These are phyloP conservation scores for Myoxocephalus aenaeus DNA, from an alignment of 2,797 vertebrate species.

Conservation along the genomic window DNA sequence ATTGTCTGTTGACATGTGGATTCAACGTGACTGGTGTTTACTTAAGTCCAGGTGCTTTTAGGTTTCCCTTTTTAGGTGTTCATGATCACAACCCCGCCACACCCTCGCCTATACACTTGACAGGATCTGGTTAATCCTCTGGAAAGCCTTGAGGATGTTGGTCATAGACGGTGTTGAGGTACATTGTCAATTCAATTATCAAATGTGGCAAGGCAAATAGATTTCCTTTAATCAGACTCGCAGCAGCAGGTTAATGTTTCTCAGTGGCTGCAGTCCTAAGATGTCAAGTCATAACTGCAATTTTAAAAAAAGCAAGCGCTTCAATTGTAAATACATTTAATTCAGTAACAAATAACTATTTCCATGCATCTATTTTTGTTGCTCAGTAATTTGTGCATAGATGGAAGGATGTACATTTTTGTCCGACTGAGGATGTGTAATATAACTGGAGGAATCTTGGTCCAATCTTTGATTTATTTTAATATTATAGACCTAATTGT, in stretches of 20 bases:
- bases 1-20: constrained; percentile 47
- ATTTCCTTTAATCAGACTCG: not conserved
- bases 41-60: constrained; percentile 52
- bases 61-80: constrained; percentile 28
- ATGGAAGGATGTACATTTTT: not conserved
- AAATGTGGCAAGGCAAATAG: constrained; percentile 10
- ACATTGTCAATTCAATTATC: not conserved
- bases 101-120: constrained; percentile 50
- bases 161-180: constrained; percentile 15
- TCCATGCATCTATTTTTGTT: not conserved
- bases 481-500: not conserved
- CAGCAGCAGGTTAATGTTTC: not conserved
- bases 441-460: too few relatives aligned
- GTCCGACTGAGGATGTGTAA: not conserved
- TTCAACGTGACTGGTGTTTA: constrained; percentile 36
- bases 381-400: not conserved
- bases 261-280: not conserved
- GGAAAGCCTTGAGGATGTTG: constrained; percentile 37
- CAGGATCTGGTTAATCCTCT: constrained; percentile 56
- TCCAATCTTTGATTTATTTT: not conserved
- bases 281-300: not conserved
- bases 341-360: not conserved
- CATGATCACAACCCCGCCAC: constrained; percentile 45
- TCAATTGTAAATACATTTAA: not conserved
- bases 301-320: not conserved